Base-by-base conservation (phyloP, 2,888 invertebrate genomes). In the Sarcophaga subvicina region DNA sequence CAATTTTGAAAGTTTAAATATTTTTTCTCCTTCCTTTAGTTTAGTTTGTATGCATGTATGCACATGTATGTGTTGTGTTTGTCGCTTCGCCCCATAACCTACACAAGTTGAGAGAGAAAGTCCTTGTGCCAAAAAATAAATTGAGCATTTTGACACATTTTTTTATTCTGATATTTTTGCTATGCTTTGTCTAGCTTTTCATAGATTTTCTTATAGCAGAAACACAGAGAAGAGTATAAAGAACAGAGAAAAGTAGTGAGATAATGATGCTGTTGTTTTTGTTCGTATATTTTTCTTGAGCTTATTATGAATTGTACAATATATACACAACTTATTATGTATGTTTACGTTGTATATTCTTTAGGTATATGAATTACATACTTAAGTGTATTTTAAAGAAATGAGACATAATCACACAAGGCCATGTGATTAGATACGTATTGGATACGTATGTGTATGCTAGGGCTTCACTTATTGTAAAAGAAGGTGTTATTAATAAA, bases 121-220 rank as follows among this genome's bases (percentile, higher is more conserved):
- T 77, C 76, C 80, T 85, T 85, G 85, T 85, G 72, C 85, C 64
- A 81, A 79, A 79, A 85, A 85, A 69, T 82, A 85, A 85, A 80
- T 85, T 82, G 85, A 78, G 85, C 75, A 75, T 73, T 75, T 82
- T 75, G 81, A 79, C 73, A 85, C 73, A 85, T 60, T 81, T 73
- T 75, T 75, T 63, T 54, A 4, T 4, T 54, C 5, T 14, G 2
- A 54, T 17, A 54, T 54, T 14, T 54, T 54, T 12, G 14, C 17
- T 54, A 54, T 54, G 4, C 54, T 54, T 17, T 14, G 54, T 17
- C 17, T 63, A 64, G 67, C 67, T 70, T 78, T 47, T 14, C 47
- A 62, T 62, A 63, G 17, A 84, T 22, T 22, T 75, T 79, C 59
- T 37, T 63, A 0, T 59, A 14, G 14, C 5, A 37, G 20, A 47